phyloP scores from a whole-genome alignment of 2,797 vertebrate species.

The Manis pentadactyla region DNA sequence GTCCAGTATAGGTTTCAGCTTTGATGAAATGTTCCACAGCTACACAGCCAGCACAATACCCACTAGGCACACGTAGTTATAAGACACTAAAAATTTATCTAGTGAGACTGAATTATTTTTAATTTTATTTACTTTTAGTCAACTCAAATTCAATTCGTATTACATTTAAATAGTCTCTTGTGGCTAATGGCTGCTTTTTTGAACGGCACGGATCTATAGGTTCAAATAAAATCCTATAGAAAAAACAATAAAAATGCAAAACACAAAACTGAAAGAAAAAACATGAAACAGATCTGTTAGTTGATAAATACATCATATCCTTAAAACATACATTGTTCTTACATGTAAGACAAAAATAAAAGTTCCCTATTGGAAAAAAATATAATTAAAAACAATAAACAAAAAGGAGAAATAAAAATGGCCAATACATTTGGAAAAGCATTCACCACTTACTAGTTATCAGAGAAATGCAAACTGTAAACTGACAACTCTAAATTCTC shows the following conservation, averaged over 20 bases:
- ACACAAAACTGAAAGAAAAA: background rate
- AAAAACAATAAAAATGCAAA: background rate
- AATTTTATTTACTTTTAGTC: conserved; percentile 23
- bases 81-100: background rate
- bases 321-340: background rate
- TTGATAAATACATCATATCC: background rate
- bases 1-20: background rate
- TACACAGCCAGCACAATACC: background rate
- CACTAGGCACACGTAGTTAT: background rate
- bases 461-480: background rate
- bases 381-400: background rate
- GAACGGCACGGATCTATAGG: background rate
- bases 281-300: background rate
- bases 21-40: background rate
- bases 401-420: background rate
- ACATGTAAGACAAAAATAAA: background rate
- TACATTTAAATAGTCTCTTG: background rate
- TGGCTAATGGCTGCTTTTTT: background rate
- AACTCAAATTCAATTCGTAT: background rate
- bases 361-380: background rate
- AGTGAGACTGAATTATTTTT: conserved; percentile 7
- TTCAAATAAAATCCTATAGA: background rate
- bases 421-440: background rate
- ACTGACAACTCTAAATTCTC: background rate
- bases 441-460: background rate